Conservation (phyloP, 2,113 vertebrate genomes). For the Neofelis nebulosa region DNA sequence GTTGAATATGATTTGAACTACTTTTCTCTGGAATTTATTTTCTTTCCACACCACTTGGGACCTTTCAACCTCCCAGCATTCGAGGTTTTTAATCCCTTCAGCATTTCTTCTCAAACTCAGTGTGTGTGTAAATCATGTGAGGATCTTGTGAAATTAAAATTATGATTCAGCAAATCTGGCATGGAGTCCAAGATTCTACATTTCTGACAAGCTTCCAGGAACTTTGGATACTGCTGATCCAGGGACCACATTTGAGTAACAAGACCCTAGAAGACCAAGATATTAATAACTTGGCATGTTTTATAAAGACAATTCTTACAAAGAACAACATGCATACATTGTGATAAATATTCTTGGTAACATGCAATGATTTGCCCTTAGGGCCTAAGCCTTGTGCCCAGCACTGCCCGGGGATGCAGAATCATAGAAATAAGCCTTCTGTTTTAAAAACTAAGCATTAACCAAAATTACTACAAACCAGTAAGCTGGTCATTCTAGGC, state of each 20-base stretch:
- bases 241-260: background rate
- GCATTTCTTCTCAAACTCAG: background rate
- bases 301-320: background rate
- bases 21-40: conserved; percentile 37
- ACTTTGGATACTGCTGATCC: background rate
- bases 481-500: background rate
- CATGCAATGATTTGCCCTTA: background rate
- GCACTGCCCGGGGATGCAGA: background rate
- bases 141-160: background rate
- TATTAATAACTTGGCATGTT: background rate
- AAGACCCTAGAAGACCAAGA: background rate
- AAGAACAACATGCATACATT: background rate
- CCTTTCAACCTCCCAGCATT: background rate
- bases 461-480: background rate
- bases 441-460: background rate
- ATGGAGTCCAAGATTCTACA: background rate
- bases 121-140: background rate
- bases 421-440: background rate
- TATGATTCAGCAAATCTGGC: background rate
- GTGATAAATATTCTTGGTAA: background rate
- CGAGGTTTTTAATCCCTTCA: background rate
- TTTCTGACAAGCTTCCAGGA: background rate
- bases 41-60: background rate
- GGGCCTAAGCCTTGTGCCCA: background rate
- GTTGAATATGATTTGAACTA: background rate